These are phyloP conservation scores for Probosciger aterrimus DNA, from an alignment of 2,113 vertebrate genomes.

Conservation along the genomic window DNA sequence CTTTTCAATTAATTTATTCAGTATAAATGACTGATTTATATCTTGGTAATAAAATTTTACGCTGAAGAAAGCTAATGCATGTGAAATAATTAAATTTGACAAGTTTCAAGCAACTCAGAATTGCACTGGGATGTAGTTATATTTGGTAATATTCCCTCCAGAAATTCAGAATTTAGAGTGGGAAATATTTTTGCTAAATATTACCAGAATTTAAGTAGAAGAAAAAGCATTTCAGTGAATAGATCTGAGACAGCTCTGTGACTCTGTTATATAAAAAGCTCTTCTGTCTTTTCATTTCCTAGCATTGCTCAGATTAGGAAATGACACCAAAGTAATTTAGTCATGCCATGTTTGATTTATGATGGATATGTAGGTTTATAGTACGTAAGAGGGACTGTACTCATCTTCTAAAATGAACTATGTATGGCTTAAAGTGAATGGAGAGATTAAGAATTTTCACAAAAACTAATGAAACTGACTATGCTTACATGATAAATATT, in stretches of 20 bases:
- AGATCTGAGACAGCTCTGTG: neutral
- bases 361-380: neutral
- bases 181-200: neutral
- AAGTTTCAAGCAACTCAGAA: neutral
- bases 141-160: neutral
- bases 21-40: conserved; percentile 12
- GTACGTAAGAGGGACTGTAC: neutral
- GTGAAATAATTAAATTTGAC: conserved; percentile 7
- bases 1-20: conserved; percentile 12
- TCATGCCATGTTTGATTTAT: neutral
- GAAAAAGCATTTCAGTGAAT: neutral
- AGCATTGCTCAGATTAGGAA: neutral
- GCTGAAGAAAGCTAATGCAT: neutral
- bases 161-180: neutral
- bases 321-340: neutral
- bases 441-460: neutral
- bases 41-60: conserved; percentile 15
- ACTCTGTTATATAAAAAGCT: neutral
- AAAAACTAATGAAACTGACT: neutral
- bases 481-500: neutral
- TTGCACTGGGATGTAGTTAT: neutral
- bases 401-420: neutral
- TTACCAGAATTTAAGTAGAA: neutral
- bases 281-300: neutral
- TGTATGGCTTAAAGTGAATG: neutral